Conservation (phyloP, 2,888 invertebrate genomes). For the Germaria angustata region DNA sequence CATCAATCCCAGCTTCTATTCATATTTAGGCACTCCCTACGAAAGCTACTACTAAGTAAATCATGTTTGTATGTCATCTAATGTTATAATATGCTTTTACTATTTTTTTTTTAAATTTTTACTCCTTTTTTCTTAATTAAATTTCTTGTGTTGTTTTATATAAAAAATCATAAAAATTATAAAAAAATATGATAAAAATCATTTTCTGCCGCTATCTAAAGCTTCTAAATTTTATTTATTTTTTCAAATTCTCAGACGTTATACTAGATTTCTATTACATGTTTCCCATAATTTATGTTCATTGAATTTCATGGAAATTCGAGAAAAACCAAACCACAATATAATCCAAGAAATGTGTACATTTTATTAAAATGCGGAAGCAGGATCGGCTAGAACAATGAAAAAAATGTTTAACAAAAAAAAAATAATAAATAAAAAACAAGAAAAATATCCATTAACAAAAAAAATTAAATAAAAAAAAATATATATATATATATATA, state of each 20-base stretch:
- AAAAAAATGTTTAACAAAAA: constrained; percentile 67
- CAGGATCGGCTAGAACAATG: constrained; percentile 80
- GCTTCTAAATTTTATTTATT: constrained; percentile 50
- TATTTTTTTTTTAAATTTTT: background rate
- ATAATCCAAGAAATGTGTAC: constrained; percentile 68
- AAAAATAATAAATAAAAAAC: too few species aligned
- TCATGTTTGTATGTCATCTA: background rate
- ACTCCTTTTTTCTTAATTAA: background rate
- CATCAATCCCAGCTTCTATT: constrained; percentile 87
- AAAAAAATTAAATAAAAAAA: constrained; percentile 25
- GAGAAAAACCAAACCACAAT: constrained; percentile 34
- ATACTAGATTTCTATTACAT: background rate
- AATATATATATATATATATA: constrained; percentile 63
- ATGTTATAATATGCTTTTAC: background rate
- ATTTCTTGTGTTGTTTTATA: background rate
- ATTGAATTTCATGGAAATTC: background rate
- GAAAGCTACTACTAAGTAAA: constrained; percentile 80
- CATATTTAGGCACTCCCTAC: constrained; percentile 82
- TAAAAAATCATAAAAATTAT: constrained; percentile 25
- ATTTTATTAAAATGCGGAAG: constrained; percentile 77
- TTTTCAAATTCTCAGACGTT: constrained; percentile 1
- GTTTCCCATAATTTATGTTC: background rate
- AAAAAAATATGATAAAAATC: constrained; percentile 16
- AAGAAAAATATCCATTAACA: too few species aligned
- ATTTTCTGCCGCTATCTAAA: constrained; percentile 61